A percentile compares a stretch with the other conserved stretches of the same genome.
phyloP scores from a whole-genome alignment of 2,797 vertebrate species.

The Nannoperca obscura region DNA sequence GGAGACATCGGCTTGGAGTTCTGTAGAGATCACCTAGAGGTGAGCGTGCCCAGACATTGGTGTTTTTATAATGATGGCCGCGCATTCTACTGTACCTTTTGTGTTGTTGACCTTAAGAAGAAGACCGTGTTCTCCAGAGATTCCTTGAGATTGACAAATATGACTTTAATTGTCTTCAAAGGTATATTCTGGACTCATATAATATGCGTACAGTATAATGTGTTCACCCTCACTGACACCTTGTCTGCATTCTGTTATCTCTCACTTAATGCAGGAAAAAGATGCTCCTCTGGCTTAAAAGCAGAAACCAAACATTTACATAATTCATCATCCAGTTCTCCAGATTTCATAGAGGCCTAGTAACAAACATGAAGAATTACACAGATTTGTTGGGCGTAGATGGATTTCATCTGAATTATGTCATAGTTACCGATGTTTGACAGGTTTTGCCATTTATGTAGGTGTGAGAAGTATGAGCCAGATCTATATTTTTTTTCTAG shows the following conservation, averaged over 20 bases:
- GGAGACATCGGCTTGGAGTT: slow-evolving; percentile 99
- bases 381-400: not conserved
- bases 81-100: not conserved
- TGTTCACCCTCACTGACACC: slow-evolving; percentile 6
- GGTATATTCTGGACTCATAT: not conserved
- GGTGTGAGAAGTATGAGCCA: not conserved
- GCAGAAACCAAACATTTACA: not conserved
- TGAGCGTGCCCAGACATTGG: slow-evolving; percentile 75
- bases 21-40: slow-evolving; percentile 97
- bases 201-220: slow-evolving; percentile 13
- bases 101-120: not conserved
- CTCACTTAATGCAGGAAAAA: not conserved
- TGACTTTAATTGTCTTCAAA: not conserved
- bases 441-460: not conserved
- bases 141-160: not conserved
- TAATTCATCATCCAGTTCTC: slow-evolving; percentile 2
- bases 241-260: slow-evolving; percentile 20
- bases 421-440: not conserved
- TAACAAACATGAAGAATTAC: not conserved
- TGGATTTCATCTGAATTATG: not conserved
- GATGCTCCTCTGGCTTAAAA: slow-evolving; percentile 14
- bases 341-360: not conserved
- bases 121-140: not conserved
- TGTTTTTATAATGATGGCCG: not conserved
- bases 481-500: not conserved